Base-by-base conservation (phyloP, 2,797 vertebrate genomes). In the Enteromius anoplus region DNA sequence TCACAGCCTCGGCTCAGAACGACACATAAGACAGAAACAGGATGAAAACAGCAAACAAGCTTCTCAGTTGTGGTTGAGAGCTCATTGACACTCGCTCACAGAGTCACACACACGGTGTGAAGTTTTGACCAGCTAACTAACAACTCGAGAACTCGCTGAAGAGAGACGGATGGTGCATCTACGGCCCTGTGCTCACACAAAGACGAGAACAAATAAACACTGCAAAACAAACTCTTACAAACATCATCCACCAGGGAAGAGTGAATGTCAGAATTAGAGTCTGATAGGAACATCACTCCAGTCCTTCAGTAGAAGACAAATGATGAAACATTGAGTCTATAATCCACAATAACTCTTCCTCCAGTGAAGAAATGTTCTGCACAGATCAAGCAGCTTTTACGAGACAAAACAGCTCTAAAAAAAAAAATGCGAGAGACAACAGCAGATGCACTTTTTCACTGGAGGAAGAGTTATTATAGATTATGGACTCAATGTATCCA, bases 21-120 rank as follows among this genome's bases (percentile, higher is more conserved):
- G 6, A 68, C 26, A 11, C 7, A 4, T 75, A 5, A 2, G n/a
- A 60, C 29, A 55, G 29, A 79, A 53, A 69, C 77, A 40, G 47
- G 47, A 23, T 69, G 64, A 78, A 79, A 51, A 53, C 12, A 17
- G 32, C 47, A 19, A 53, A 53, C 21, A 23, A 17, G 51, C 1
- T 7, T 66, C 62, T 66, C 5, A 55, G 21, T 9, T 78, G 75
- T 76, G 75, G 75, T 76, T 62, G 60, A 45, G 42, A 37, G 29
- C 77, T 26, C 32, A 40, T 64, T 10, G 9, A 37, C 77, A 66
- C 47, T 26, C 3, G 32, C 47, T 15, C 8, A 15, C 26, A 51
- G 1, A 55, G 6, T 23, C 47, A 37, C 77, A 3, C 62, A 3
- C 3, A 1, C 0, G 7, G 62, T 40, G 47, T 69, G 77, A 79